Percentiles rank a stretch among this genome's conserved stretches.
These are phyloP conservation scores for Brenthis daphne DNA, from an alignment of 2,888 invertebrate species.

Conservation along the genomic window DNA sequence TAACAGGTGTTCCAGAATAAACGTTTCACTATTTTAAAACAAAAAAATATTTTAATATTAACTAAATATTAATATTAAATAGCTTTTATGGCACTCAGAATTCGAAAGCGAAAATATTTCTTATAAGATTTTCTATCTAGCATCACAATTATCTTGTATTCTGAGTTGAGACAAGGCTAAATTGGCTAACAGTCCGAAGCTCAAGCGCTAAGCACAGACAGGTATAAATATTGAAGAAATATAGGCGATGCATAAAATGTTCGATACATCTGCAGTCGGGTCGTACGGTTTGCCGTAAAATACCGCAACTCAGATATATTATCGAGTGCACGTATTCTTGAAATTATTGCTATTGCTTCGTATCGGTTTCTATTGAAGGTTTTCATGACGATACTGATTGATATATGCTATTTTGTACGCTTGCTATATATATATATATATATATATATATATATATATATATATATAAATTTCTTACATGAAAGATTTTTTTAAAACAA, in stretches of 20 bases:
- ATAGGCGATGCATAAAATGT: constrained; percentile 49
- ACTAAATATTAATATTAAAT: too few relatives aligned
- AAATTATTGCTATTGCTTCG: constrained; percentile 52
- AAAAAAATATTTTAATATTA: too few relatives aligned
- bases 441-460: too few relatives aligned
- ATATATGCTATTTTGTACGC: constrained; percentile 9
- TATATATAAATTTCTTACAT: neutral
- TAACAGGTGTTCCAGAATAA: too few relatives aligned
- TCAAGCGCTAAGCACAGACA: constrained; percentile 23
- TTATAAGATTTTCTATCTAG: neutral
- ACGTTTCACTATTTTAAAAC: too few relatives aligned
- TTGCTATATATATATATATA: neutral
- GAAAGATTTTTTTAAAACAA: neutral
- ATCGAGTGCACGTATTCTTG: constrained; percentile 49
- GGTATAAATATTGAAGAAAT: constrained; percentile 48
- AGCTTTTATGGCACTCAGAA: too few relatives aligned
- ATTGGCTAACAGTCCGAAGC: constrained; percentile 17
- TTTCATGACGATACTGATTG: constrained; percentile 19
- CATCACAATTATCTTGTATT: constrained; percentile 4
- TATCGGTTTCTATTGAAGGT: constrained; percentile 22
- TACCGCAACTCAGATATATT: constrained; percentile 53
- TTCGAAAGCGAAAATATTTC: too few relatives aligned
- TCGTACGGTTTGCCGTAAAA: constrained; percentile 45
- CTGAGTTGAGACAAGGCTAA: constrained; percentile 1
- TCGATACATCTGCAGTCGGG: constrained; percentile 42